Evolutionary conservation across 1,140 invertebrate species (phyloP), one percentile per base, ranked within the genome.

Genomic region (Asbolus verrucosus): DNA sequence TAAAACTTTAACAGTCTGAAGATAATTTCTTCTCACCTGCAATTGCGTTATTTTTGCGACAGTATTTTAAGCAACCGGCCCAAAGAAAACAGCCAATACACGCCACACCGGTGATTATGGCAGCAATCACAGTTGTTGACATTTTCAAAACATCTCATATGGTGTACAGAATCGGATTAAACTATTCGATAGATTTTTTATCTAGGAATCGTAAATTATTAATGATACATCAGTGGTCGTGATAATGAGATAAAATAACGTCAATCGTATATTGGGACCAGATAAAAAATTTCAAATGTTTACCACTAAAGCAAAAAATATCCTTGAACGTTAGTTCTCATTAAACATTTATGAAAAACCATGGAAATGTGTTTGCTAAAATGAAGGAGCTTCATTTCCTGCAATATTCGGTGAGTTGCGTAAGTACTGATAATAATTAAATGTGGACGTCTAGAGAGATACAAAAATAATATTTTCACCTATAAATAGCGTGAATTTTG

Each of bases 61-160:
- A 54, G 21, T 27, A 54, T 24, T 54, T 54, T 27, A 54, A 11
- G 14, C 46, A 54, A 2, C 4, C 11, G 13, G 46, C 46, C 46
- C 61, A 63, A 18, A 63, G 3, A 19, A 38, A 63, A 13, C 61
- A 63, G 2, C 16, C 18, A 11, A 63, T 16, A 39, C 61, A 63
- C 9, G 33, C 33, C 6, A 41, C 39, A 33, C 33, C 33, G 3
- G 16, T 41, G 18, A 63, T 41, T 13, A 31, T 8, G 33, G 18
- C 61, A 8, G 39, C 61, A 39, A 63, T 63, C 21, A 54, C 3
- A 54, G 46, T 54, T 27, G 46, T 27, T 54, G 21, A 4, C 46
- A 54, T 54, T 30, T 27, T 54, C 19, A 27, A 19, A 54, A 54
- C 6, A 50, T 54, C 21, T 13, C 1, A 36, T 2, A 36, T 6